Evolutionary conservation across 2,113 vertebrate species (phyloP).

Genomic region (Calidris pygmaea): DNA sequence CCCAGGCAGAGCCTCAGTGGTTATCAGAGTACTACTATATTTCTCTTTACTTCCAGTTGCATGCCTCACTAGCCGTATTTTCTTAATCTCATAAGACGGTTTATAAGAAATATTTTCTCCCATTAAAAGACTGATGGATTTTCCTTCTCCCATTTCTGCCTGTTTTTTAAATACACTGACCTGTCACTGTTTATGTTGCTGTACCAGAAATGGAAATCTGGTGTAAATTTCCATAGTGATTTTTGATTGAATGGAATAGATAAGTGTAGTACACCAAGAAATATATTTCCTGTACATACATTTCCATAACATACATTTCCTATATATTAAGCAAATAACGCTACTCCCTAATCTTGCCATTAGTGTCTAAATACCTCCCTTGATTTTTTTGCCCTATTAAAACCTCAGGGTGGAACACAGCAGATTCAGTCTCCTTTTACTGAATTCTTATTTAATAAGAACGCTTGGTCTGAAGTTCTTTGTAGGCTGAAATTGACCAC

Average conservation of each 20-base stretch:
- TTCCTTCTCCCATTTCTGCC: neutral
- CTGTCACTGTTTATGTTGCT: neutral
- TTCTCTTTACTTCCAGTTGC: neutral
- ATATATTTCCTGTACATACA: neutral
- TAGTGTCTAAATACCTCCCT: neutral
- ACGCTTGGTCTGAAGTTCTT: neutral
- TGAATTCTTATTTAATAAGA: neutral
- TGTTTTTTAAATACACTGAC: neutral
- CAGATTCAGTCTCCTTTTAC: neutral
- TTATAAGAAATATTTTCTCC: neutral
- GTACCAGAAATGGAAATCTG: constrained; percentile 28
- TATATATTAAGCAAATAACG: neutral
- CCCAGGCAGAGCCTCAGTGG: neutral
- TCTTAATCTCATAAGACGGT: neutral
- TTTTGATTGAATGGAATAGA: constrained; percentile 26
- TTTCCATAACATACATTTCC: neutral
- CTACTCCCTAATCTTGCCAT: neutral
- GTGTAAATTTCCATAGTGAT: constrained; percentile 7
- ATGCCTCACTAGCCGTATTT: neutral
- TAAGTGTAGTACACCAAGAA: constrained; percentile 16
- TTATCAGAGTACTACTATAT: neutral
- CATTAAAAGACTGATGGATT: constrained; percentile 1
- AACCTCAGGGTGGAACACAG: neutral
- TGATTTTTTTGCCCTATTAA: neutral
- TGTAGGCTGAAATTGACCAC: constrained; percentile 10